Evolutionary conservation across 2,113 vertebrate genomes (phyloP).

Genomic region (Podarcis cretensis): DNA sequence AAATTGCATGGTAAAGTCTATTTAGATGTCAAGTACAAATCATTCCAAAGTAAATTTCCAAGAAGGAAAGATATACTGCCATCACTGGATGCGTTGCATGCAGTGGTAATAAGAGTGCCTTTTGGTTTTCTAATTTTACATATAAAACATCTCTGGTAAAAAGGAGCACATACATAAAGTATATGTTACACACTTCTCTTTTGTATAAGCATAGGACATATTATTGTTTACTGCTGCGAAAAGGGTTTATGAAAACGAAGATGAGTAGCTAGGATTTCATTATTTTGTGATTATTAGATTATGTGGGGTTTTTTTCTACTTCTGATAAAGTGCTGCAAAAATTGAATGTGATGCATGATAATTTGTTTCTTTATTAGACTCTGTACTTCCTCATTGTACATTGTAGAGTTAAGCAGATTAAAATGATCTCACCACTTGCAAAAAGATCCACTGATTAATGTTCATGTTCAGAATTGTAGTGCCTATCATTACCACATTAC

Average conservation of each 20-base stretch:
- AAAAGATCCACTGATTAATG: constrained; percentile 51
- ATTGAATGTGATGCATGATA: background rate
- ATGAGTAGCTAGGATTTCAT: constrained; percentile 23
- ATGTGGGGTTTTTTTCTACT: constrained; percentile 17
- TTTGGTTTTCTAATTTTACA: background rate
- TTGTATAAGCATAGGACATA: constrained; percentile 16
- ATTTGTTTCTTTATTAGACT: constrained; percentile 47
- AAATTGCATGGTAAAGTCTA: background rate
- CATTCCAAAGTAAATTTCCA: background rate
- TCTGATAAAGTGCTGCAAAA: constrained; percentile 43
- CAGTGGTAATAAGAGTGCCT: background rate
- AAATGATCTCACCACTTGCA: constrained; percentile 40
- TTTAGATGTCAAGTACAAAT: background rate
- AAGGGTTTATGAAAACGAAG: constrained; percentile 39
- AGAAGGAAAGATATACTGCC: constrained; percentile 12
- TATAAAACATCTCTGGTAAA: constrained; percentile 14
- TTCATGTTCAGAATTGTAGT: constrained; percentile 39
- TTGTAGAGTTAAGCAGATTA: constrained; percentile 41
- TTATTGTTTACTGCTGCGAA: constrained; percentile 1
- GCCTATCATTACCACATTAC: constrained; percentile 49
- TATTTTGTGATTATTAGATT: constrained; percentile 28
- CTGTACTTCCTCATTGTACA: constrained; percentile 29
- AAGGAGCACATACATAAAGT: background rate
- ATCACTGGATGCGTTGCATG: background rate
- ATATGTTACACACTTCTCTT: background rate